Conservation (phyloP, 2,113 vertebrate genomes). For the Mormoops blainvillei region DNA sequence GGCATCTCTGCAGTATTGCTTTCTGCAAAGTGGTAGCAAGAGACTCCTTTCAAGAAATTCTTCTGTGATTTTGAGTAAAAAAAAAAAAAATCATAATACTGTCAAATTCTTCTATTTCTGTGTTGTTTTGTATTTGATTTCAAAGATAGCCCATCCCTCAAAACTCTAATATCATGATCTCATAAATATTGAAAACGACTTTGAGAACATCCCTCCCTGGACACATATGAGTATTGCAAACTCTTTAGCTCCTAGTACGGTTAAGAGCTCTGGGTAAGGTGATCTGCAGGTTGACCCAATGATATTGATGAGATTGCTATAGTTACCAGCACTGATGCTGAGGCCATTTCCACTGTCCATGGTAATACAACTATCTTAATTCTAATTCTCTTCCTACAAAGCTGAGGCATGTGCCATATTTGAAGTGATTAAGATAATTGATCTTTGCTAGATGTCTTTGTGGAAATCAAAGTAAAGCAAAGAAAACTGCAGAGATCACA, state of each 20-base stretch:
- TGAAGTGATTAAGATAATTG: neutral
- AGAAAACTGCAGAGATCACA: neutral
- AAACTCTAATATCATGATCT: neutral
- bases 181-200: neutral
- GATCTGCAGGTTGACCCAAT: neutral
- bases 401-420: neutral
- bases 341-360: neutral
- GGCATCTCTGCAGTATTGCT: neutral
- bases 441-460: neutral
- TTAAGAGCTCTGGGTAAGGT: neutral
- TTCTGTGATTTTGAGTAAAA: conserved; percentile 25
- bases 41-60: neutral
- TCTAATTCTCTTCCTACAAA: neutral
- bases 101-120: neutral
- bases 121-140: neutral
- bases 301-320: neutral
- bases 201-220: neutral
- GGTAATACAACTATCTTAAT: neutral
- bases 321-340: neutral
- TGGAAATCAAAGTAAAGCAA: neutral
- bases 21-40: neutral
- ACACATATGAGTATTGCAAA: neutral
- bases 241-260: neutral
- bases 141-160: neutral
- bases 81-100: conserved; percentile 10